Percentiles rank a stretch among this genome's conserved stretches.
phyloP scores from a whole-genome alignment of 1,140 invertebrate genomes.

The Musca vetustissima region DNA sequence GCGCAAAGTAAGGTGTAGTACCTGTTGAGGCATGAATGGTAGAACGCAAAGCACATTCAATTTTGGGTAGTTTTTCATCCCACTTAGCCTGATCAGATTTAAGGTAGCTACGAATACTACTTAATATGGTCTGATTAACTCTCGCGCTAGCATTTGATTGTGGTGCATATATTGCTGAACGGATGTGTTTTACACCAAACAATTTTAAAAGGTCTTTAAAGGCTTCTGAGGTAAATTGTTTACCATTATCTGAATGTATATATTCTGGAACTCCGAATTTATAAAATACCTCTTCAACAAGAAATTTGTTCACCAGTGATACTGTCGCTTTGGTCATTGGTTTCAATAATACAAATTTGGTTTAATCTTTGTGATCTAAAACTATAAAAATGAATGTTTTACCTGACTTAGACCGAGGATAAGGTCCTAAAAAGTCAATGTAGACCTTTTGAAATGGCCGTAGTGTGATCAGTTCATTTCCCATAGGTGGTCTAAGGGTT shows the following conservation, averaged over 20 bases:
- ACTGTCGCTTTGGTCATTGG: constrained; percentile 29
- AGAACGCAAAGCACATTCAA: constrained; percentile 14
- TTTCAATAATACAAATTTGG: constrained; percentile 32
- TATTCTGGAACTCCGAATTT: constrained; percentile 27
- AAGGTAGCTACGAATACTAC: neutral
- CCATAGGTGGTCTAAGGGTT: constrained; percentile 21
- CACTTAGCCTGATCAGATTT: constrained; percentile 21
- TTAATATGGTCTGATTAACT: constrained; percentile 21
- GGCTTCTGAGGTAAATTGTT: constrained; percentile 25
- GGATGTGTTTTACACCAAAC: constrained; percentile 20
- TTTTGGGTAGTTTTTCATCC: constrained; percentile 24
- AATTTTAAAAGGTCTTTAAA: constrained; percentile 17
- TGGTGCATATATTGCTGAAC: constrained; percentile 27
- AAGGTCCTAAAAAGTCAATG: constrained; percentile 30
- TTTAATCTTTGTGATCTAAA: constrained; percentile 27
- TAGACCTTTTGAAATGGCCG: constrained; percentile 30
- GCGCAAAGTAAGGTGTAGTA: constrained; percentile 3
- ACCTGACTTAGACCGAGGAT: constrained; percentile 25
- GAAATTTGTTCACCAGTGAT: constrained; percentile 12
- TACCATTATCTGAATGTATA: constrained; percentile 29
- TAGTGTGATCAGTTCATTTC: neutral
- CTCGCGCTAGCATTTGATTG: constrained; percentile 29
- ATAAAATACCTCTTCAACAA: constrained; percentile 29
- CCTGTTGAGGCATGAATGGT: neutral
- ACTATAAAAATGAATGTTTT: constrained; percentile 29